Evolutionary conservation across 2,888 invertebrate genomes (phyloP), one percentile per base, ranked within the genome.

Genomic region (Oligia latruncula): DNA sequence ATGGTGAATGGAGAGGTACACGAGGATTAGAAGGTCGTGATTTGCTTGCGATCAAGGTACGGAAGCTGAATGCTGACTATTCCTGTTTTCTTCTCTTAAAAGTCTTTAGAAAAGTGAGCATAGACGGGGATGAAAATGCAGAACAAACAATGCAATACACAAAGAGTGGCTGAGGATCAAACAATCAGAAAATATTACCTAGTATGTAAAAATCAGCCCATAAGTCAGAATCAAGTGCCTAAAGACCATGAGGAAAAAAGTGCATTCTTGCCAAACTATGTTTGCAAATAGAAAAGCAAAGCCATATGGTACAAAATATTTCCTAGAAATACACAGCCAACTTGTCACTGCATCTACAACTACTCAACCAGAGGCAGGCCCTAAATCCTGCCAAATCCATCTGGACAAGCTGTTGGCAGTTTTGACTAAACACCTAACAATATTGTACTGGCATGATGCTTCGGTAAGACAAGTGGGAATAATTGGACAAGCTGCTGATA

Each of bases 401-500:
- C 64, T 83, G 55, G 49, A 82, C 73, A 80, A 77, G 77, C 46
- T 78, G 80, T 83, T 89, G 88, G 85, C 88, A 89, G 79, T 84
- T 83, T 81, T 76, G 81, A 82, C 81, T 77, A 79, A 79, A 90
- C 60, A 72, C 75, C 79, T 78, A 75, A 82, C 72, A 65, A 75
- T 83, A 75, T 73, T 46, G 74, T 70, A 78, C 80, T 90, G 89
- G 87, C 90, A 86, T 68, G 11, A 13, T 66, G 71, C 65, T 77
- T 20, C 49, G 71, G 80, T 66, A 46, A 77, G 88, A 88, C 90
- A 87, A 68, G 78, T 74, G 64, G 74, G 71, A 84, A 79, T 90
- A 90, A 90, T 90, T 90, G 83, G 84, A 87, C 66, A 60, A 60
- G 58, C 9, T 64, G 8, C 67, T 87, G 83, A 88, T 88, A 81